These are phyloP conservation scores for Brotogeris chrysoptera DNA, from an alignment of 2,797 vertebrate genomes.

Conservation along the genomic window DNA sequence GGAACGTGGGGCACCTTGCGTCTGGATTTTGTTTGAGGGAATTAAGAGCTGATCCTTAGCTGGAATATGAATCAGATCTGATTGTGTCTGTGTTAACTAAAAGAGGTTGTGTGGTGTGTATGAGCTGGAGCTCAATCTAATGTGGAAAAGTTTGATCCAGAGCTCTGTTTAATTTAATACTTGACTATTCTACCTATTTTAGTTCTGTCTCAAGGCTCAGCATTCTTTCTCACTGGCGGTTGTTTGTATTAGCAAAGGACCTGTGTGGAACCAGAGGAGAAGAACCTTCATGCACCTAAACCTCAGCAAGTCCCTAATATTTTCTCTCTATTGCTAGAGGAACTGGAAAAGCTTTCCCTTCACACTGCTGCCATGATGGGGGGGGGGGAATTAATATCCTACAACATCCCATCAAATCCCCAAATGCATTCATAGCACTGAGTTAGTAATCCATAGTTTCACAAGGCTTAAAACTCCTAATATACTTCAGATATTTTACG, in stretches of 20 bases:
- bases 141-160: slow-evolving; percentile 61
- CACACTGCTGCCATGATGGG: background rate
- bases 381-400: slow-evolving; percentile 48
- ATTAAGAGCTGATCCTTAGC: slow-evolving; percentile 64
- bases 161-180: slow-evolving; percentile 61
- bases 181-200: slow-evolving; percentile 56
- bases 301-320: background rate
- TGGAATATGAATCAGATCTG: slow-evolving; percentile 58
- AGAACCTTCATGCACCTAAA: background rate
- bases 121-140: slow-evolving; percentile 9
- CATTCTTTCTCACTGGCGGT: background rate
- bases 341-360: slow-evolving; percentile 5
- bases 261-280: background rate
- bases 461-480: slow-evolving; percentile 39
- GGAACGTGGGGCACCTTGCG: background rate
- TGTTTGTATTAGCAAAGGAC: slow-evolving; percentile 40
- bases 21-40: slow-evolving; percentile 61
- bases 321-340: background rate
- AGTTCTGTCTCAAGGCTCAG: slow-evolving; percentile 23
- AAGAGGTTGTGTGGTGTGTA: slow-evolving; percentile 12
- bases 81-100: slow-evolving; percentile 54
- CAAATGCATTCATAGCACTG: background rate
- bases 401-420: slow-evolving; percentile 37
- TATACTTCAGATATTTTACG: slow-evolving; percentile 33
- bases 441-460: slow-evolving; percentile 34